phyloP scores from a whole-genome alignment of 2,888 invertebrate species.

The Heteromurus nitidus region DNA sequence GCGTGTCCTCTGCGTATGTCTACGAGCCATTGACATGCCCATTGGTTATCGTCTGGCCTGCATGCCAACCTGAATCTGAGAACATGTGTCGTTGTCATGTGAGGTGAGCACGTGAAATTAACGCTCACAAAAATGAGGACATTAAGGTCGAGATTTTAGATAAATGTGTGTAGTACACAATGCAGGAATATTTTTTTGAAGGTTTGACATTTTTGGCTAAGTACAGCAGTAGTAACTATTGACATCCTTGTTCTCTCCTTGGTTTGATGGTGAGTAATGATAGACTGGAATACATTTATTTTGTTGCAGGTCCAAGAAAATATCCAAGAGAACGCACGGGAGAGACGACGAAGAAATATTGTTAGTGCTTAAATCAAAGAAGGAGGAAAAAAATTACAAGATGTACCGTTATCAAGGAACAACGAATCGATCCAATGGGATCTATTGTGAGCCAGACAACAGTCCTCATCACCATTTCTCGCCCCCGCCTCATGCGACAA shows the following conservation, averaged over 20 bases:
- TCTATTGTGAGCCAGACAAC: conserved; percentile 73
- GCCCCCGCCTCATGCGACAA: conserved; percentile 43
- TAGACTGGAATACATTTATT: not conserved
- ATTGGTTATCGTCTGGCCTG: conserved; percentile 33
- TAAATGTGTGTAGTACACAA: too few relatives aligned
- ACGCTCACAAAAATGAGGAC: conserved; percentile 7
- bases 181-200: too few relatives aligned
- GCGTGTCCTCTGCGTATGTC: not conserved
- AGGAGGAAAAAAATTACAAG: conserved; percentile 37
- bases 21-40: conserved; percentile 54
- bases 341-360: conserved; percentile 14
- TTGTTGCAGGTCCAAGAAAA: conserved; percentile 23
- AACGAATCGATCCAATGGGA: conserved; percentile 73
- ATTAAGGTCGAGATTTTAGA: conserved; percentile 2
- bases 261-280: not conserved
- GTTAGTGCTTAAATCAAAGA: conserved; percentile 13
- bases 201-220: not conserved
- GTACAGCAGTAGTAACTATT: not conserved
- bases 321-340: not conserved
- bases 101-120: conserved; percentile 17
- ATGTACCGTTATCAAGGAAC: conserved; percentile 73
- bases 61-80: not conserved
- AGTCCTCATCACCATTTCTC: conserved; percentile 71
- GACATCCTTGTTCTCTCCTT: not conserved
- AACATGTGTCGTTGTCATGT: conserved; percentile 9